Conservation (phyloP, 1,140 invertebrate genomes). For the Saccostrea glomerata region DNA sequence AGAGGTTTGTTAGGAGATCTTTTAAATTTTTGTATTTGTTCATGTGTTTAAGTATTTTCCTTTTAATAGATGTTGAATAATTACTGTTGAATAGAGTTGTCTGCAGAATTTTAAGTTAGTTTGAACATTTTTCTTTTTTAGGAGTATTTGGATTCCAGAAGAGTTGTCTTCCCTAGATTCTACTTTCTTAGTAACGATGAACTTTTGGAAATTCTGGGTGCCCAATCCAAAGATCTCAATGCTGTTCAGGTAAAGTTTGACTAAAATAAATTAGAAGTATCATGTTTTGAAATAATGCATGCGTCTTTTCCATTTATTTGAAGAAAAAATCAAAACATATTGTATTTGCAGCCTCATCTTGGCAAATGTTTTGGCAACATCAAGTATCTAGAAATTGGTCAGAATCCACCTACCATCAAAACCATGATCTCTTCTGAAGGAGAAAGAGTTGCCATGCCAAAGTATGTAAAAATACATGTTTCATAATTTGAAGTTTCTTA, state of each 20-base stretch:
- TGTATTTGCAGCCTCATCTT: constrained; percentile 85
- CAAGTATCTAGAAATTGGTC: constrained; percentile 72
- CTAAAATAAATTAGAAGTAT: neutral
- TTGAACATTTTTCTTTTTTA: constrained; percentile 50
- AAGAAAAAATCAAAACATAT: neutral
- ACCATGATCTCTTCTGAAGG: constrained; percentile 76
- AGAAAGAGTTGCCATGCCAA: constrained; percentile 75
- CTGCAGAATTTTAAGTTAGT: too few species aligned
- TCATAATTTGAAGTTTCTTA: neutral
- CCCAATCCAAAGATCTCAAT: constrained; percentile 88
- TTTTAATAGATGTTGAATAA: too few species aligned
- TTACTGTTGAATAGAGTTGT: too few species aligned
- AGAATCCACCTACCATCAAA: constrained; percentile 71
- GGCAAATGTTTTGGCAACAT: constrained; percentile 89
- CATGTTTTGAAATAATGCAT: neutral
- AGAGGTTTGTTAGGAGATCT: constrained; percentile 64
- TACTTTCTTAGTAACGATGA: constrained; percentile 79
- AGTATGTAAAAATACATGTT: constrained; percentile 45
- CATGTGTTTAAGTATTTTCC: too few species aligned
- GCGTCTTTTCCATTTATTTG: neutral
- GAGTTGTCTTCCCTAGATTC: constrained; percentile 77
- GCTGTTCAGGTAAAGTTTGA: constrained; percentile 82
- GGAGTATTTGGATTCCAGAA: constrained; percentile 78
- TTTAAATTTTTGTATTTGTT: too few species aligned
- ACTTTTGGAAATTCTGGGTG: constrained; percentile 75